Evolutionary conservation across 2,113 vertebrate genomes (phyloP).

Genomic region (Periophthalmus modestus): DNA sequence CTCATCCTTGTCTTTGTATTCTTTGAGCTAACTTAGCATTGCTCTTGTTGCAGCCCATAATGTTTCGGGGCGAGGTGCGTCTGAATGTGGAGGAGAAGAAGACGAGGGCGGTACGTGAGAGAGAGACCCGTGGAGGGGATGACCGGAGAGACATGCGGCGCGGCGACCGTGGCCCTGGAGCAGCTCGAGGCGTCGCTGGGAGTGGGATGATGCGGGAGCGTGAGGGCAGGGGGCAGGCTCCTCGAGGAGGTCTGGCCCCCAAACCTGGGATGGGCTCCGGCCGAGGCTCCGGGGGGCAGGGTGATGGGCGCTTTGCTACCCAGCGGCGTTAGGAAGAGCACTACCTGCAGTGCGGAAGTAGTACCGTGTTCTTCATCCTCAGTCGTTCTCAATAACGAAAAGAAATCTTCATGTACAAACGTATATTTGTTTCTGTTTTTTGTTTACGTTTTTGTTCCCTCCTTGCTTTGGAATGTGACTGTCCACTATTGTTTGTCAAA

Average conservation of each 20-base stretch:
- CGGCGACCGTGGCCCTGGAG: conserved; percentile 87
- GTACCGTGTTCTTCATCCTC: conserved; percentile 89
- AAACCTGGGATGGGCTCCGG: conserved; percentile 86
- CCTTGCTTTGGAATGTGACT: conserved; percentile 96
- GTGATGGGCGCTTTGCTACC: conserved; percentile 89
- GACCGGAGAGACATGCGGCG: conserved; percentile 91
- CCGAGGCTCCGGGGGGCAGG: conserved; percentile 81
- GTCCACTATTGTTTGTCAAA: conserved; percentile 91
- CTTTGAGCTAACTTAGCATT: conserved; percentile 7
- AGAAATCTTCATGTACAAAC: conserved; percentile 77
- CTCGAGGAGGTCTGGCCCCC: conserved; percentile 86
- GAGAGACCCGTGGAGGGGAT: conserved; percentile 84
- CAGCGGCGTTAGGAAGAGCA: conserved; percentile 85
- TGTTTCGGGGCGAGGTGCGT: conserved; percentile 96
- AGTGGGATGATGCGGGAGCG: conserved; percentile 93
- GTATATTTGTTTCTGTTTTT: conserved; percentile 76
- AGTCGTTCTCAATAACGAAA: conserved; percentile 88
- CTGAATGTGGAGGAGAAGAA: conserved; percentile 99
- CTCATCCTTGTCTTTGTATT: neutral
- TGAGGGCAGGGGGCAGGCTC: conserved; percentile 88
- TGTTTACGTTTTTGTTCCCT: conserved; percentile 55
- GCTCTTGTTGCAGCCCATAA: conserved; percentile 85
- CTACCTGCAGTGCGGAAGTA: conserved; percentile 80
- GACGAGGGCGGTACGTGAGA: conserved; percentile 89
- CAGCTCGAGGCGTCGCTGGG: conserved; percentile 87